phyloP scores from a whole-genome alignment of 2,113 vertebrate genomes.

The Rhabdornis inornatus region DNA sequence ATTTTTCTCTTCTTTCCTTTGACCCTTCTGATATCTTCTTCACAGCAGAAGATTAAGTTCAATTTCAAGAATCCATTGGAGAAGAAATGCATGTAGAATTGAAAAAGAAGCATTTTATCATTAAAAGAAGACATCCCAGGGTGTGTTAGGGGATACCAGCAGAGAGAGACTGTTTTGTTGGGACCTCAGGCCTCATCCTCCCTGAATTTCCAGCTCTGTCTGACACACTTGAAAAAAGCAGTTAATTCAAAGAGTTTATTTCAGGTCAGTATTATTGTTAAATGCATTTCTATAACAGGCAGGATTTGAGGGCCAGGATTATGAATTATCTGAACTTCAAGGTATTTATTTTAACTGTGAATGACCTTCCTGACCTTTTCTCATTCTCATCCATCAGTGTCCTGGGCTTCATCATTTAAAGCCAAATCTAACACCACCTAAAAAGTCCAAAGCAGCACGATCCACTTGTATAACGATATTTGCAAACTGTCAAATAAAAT shows the following conservation, averaged over 20 bases:
- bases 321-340: constrained; percentile 36
- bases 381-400: constrained; percentile 53
- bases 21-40: constrained; percentile 53
- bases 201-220: constrained; percentile 50
- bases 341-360: constrained; percentile 63
- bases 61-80: constrained; percentile 56
- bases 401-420: constrained; percentile 63
- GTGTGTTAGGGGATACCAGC: constrained; percentile 1
- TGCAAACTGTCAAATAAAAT: constrained; percentile 54
- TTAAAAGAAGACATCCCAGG: constrained; percentile 37
- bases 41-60: constrained; percentile 64
- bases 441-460: background rate
- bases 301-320: constrained; percentile 8
- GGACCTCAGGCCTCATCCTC: constrained; percentile 25
- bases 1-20: constrained; percentile 52
- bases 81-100: constrained; percentile 54
- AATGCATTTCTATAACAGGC: constrained; percentile 22
- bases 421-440: background rate
- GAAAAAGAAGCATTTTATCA: constrained; percentile 57
- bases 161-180: constrained; percentile 30
- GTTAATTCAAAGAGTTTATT: constrained; percentile 68
- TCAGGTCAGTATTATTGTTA: constrained; percentile 19
- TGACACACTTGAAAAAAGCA: constrained; percentile 60
- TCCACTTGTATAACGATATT: background rate
- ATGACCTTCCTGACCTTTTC: constrained; percentile 46